Evolutionary conservation across 2,113 vertebrate genomes (phyloP), one percentile per base, ranked within the genome.

Genomic region (Galemys pyrenaicus): DNA sequence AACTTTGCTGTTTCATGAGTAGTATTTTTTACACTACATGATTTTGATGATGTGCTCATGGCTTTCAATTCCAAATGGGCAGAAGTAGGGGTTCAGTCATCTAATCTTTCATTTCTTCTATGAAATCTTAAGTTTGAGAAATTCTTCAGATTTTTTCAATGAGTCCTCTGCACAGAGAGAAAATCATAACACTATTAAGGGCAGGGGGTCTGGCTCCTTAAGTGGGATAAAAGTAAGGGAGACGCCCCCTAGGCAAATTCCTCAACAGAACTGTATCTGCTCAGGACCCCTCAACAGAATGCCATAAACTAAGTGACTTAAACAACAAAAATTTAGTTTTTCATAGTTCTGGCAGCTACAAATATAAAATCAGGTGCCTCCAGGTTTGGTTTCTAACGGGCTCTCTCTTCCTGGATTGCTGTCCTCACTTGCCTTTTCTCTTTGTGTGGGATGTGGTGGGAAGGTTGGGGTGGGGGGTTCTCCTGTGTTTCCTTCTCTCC

Each of bases 241-340:
- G 13, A 11, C 73, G n/a, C 32, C 6, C 32, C 49, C 9, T 4
- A 39, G 8, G 54, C 30, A 65, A 35, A 15, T 32, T 62, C 35
- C 5, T 51, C 16, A 56, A n/a, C 44, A 32, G 20, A 81, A 30
- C 10, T 28, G 4, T 35, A 9, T 70, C 41, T 37, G n/a, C 60
- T 56, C 41, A 5, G 11, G 24, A 62, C 28, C 20, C 37, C 26
- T 28, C 2, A 32, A 39, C n/a, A 44, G 49, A 86, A 11, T 15
- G 7, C 39, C 64, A 19, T 0, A 30, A 22, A 3, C 0, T 0
- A 2, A 11, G 54, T 17, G 26, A 2, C n/a, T 30, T 26, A 49
- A 51, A 54, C 77, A 24, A 20, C 20, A 77, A 44, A 28, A 26
- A 39, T n/a, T 16, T 37, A 17, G 58, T 75, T 68, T 30, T 73